Evolutionary conservation across 2,797 vertebrate species (phyloP), one percentile per base, ranked within the genome.

Genomic region (Gadopsis marmoratus): DNA sequence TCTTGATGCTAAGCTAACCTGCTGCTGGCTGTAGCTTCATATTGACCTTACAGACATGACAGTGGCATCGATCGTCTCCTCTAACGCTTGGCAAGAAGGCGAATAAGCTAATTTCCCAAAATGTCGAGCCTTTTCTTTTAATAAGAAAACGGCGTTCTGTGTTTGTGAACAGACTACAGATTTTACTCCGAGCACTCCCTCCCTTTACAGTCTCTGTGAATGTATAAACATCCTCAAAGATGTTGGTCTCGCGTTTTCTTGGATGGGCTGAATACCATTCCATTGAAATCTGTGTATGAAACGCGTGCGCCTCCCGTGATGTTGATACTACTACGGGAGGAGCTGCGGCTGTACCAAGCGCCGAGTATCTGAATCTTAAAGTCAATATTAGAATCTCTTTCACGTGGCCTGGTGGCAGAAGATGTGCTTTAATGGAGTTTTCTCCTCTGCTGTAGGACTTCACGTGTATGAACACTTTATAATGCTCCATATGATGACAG

Each of bases 361-460:
- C 43, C 12, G 47, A 79, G 65, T 39, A 55, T 65, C 50, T 86
- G 67, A 85, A 71, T 82, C 50, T 65, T 39, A 23, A 77, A 76
- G 76, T 78, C 54, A 39, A 5, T 50, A 66, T 74, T 43, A 54
- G 19, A 78, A 64, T 79, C 54, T 68, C 82, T 81, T 82, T 81
- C 62, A 77, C 59, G 74, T 55, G 35, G 58, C 66, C 59, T 3
- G 16, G 59, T 29, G 62, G 66, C 63, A 11, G 14, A 1, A 29
- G 54, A 71, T 37, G 48, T 23, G 41, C 21, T 59, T 74, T 64
- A 51, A 65, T 65, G 58, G 43, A 65, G 61, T 33, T 69, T 69
- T 58, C 47, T 53, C 43, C 43, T 63, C 50, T 59, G 11, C 56
- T 31, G 47, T 45, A 12, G 58, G 41, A 51, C 60, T 78, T 69